Conservation (phyloP, 2,113 vertebrate species). For the Rhinogobius similis region DNA sequence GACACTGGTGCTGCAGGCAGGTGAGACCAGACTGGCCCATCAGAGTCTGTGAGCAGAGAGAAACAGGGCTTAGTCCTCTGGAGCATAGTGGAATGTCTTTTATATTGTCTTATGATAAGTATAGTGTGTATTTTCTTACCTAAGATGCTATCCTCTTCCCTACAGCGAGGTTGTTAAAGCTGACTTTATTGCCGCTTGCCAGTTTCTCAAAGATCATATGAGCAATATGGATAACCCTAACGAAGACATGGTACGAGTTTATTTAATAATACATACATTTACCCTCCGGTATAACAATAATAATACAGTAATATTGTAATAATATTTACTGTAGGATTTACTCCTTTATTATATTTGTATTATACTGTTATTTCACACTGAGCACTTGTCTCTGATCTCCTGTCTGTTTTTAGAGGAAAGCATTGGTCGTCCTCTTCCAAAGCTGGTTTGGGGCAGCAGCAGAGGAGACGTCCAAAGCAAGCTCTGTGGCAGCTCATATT, state of each 20-base stretch:
- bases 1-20: constrained; percentile 36
- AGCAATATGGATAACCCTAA: constrained; percentile 81
- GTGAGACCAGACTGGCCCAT: constrained; percentile 40
- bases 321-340: neutral
- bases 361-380: neutral
- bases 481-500: constrained; percentile 79
- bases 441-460: constrained; percentile 91
- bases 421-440: constrained; percentile 82
- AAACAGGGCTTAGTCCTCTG: neutral
- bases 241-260: constrained; percentile 81
- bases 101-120: too few species aligned
- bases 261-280: neutral
- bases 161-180: constrained; percentile 72
- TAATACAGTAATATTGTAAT: neutral
- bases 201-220: constrained; percentile 83
- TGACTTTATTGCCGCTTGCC: constrained; percentile 85
- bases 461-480: constrained; percentile 79
- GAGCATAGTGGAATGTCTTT: neutral
- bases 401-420: constrained; percentile 75
- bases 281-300: too few species aligned
- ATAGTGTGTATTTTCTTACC: neutral
- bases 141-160: neutral
- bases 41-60: constrained; percentile 15
- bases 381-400: neutral
- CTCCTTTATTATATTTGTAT: neutral